phyloP scores from a whole-genome alignment of 1,140 invertebrate genomes.

The Apis mellifera region Amel_HAv3.1 CM009931.2:6401001-6401500 shows the following conservation, averaged over 20 bases:
- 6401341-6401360: slow-evolving; percentile 32
- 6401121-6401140: slow-evolving; percentile 46
- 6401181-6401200: not conserved
- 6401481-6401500: not conserved
- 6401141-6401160: slow-evolving; percentile 5
- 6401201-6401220: not conserved
- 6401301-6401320: slow-evolving; percentile 34
- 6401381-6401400: slow-evolving; percentile 6
- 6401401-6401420: not conserved
- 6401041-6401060: slow-evolving; percentile 55
- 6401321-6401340: slow-evolving; percentile 14
- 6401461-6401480: not conserved
- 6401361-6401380: slow-evolving; percentile 7
- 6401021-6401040: slow-evolving; percentile 32
- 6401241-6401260: slow-evolving; percentile 25
- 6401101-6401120: slow-evolving; percentile 38
- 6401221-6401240: slow-evolving; percentile 22
- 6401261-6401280: slow-evolving; percentile 38
- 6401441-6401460: not conserved
- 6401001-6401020: slow-evolving; percentile 53
- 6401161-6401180: not conserved
- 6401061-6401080: not conserved
- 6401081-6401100: not conserved
- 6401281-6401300: slow-evolving; percentile 42
- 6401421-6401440: not conserved